Conservation (phyloP, 2,113 vertebrate genomes). For the Lepus europaeus region DNA sequence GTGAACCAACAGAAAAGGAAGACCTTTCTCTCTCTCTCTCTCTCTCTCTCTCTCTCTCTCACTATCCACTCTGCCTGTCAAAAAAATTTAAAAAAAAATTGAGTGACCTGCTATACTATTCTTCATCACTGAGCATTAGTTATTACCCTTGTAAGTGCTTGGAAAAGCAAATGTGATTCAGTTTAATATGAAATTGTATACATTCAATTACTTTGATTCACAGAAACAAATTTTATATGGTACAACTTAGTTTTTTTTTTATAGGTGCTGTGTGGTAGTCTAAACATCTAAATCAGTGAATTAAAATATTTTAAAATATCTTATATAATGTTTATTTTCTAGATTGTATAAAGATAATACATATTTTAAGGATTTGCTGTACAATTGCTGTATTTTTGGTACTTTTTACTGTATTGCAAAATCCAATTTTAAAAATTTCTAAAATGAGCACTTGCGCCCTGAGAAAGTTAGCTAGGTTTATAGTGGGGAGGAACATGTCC, state of each 20-base stretch:
- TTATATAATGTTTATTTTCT: slow-evolving; percentile 16
- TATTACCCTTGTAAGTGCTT: neutral
- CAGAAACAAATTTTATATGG: neutral
- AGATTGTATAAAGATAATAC: neutral
- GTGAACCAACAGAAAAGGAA: no score
- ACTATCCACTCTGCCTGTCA: no score
- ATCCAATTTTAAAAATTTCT: neutral
- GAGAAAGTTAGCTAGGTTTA: neutral
- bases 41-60: no score
- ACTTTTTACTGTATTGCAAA: neutral
- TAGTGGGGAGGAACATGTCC: neutral
- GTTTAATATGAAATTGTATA: neutral
- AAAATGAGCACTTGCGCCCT: neutral
- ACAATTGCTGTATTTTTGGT: neutral
- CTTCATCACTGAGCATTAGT: neutral
- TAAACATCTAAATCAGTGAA: neutral
- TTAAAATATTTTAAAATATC: slow-evolving; percentile 44
- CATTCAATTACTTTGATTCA: slow-evolving; percentile 21
- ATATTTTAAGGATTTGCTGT: neutral
- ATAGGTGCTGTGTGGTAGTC: neutral
- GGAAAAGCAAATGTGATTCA: neutral
- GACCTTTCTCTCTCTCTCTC: no score
- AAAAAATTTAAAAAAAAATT: neutral
- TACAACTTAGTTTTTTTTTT: neutral
- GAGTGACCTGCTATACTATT: neutral